These are phyloP conservation scores for Coccyzus lansbergi DNA, from an alignment of 2,797 vertebrate species.

Conservation along the genomic window DNA sequence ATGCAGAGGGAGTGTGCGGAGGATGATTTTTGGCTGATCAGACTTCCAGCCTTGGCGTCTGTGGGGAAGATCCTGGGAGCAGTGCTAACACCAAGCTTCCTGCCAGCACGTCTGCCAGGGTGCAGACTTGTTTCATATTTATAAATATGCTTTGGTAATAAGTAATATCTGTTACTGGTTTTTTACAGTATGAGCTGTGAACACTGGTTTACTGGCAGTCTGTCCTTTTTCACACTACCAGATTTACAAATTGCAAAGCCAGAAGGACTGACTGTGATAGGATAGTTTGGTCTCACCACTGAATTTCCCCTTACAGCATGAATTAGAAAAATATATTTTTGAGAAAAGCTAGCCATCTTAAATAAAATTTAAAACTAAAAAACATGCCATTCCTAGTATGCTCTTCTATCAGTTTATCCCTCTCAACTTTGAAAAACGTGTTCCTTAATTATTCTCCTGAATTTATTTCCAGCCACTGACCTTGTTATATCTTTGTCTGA, in stretches of 20 bases:
- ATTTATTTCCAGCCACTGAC: constrained; percentile 58
- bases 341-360: background rate
- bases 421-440: constrained; percentile 30
- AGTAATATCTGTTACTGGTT: background rate
- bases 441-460: constrained; percentile 48
- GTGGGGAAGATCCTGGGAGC: background rate
- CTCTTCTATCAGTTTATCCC: constrained; percentile 24
- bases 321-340: background rate
- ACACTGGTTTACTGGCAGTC: background rate
- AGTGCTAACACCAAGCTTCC: background rate
- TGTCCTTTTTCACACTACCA: constrained; percentile 21
- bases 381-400: accelerated
- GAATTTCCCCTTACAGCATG: background rate
- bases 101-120: constrained; percentile 30
- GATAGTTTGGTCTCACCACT: background rate
- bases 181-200: background rate
- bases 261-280: background rate
- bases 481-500: constrained; percentile 58
- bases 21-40: background rate
- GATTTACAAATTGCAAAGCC: constrained; percentile 20
- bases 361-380: background rate
- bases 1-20: accelerated
- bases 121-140: constrained; percentile 19
- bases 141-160: constrained; percentile 24
- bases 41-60: background rate